Conservation (phyloP, 1,140 invertebrate genomes). For the Coptotermes formosanus region DNA sequence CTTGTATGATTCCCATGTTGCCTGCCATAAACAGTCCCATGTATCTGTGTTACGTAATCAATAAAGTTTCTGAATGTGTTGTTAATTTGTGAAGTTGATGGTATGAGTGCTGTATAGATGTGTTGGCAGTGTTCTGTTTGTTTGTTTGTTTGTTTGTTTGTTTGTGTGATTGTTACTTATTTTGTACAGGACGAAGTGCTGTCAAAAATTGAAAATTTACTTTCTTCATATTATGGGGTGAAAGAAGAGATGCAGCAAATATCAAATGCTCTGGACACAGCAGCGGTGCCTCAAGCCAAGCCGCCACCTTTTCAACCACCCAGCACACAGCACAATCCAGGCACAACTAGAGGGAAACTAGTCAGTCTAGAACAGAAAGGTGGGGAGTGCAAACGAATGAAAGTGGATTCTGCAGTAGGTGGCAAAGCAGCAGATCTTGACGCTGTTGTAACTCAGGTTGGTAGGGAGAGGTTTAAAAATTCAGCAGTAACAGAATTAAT, state of each 20-base stretch:
- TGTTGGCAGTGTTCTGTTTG: too few species aligned
- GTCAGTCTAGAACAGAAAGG: not conserved
- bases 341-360: not conserved
- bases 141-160: constrained; percentile 33
- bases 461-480: not conserved
- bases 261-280: not conserved
- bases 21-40: too few species aligned
- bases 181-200: not conserved
- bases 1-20: too few species aligned
- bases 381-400: not conserved
- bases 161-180: constrained; percentile 28
- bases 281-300: not conserved
- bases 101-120: too few species aligned
- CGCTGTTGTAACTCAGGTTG: not conserved
- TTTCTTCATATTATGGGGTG: constrained; percentile 43
- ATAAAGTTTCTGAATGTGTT: too few species aligned
- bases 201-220: constrained; percentile 39
- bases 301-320: not conserved
- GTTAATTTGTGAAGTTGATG: too few species aligned
- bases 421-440: not conserved
- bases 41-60: too few species aligned
- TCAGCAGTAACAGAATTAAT: not conserved
- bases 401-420: not conserved
- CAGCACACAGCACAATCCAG: not conserved
- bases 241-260: constrained; percentile 35